Evolutionary conservation across 1,140 invertebrate genomes (phyloP).

Genomic region (Samia ricini): DNA sequence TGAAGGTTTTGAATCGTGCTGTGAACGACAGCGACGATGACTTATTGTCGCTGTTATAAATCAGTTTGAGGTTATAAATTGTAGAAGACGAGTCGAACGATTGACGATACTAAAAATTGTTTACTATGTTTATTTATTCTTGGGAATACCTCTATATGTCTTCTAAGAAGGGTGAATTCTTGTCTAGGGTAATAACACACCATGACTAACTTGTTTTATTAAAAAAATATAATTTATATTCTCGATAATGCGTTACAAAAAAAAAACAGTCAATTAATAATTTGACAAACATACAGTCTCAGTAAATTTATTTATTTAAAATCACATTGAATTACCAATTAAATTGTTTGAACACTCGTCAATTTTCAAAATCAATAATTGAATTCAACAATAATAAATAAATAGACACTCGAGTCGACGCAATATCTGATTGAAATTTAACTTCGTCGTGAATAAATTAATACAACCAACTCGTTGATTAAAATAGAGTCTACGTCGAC

Average conservation of each 20-base stretch:
- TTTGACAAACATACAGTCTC: background rate
- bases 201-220: no score
- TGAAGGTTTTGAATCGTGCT: background rate
- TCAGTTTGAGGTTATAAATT: conserved; percentile 1
- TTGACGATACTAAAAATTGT: background rate
- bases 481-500: background rate
- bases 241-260: no score
- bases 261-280: background rate
- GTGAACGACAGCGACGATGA: background rate
- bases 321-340: background rate
- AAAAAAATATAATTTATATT: no score
- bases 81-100: background rate
- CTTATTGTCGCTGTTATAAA: background rate
- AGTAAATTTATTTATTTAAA: background rate
- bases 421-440: background rate
- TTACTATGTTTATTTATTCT: background rate
- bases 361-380: no score
- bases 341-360: no score
- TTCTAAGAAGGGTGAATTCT: no score
- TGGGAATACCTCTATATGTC: no score
- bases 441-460: background rate
- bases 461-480: background rate
- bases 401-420: no score
- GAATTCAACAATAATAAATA: background rate
- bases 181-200: no score